These are phyloP conservation scores for Protonibea diacanthus DNA, from an alignment of 2,797 vertebrate species.

Conservation along the genomic window DNA sequence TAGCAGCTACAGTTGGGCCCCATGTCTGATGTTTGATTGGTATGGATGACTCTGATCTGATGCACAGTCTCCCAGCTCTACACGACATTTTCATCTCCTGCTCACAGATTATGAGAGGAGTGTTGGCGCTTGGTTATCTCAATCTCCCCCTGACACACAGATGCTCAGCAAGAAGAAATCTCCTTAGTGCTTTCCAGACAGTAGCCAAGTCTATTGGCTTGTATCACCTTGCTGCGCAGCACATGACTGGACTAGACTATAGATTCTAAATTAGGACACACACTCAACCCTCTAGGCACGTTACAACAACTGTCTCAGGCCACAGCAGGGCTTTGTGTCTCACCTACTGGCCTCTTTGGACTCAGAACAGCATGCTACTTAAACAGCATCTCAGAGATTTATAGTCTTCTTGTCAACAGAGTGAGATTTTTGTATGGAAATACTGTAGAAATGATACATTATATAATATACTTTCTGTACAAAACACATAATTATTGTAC, in stretches of 20 bases:
- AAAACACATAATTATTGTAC: neutral
- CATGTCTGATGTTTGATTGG: slow-evolving; percentile 35
- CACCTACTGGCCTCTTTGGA: slow-evolving; percentile 66
- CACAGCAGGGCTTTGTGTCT: slow-evolving; percentile 34
- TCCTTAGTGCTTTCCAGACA: slow-evolving; percentile 58
- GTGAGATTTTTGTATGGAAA: neutral
- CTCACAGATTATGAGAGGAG: slow-evolving; percentile 34
- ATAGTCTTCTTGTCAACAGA: slow-evolving; percentile 14
- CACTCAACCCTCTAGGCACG: slow-evolving; percentile 23
- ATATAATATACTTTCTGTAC: neutral
- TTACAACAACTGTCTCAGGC: slow-evolving; percentile 1
- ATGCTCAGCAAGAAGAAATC: slow-evolving; percentile 48
- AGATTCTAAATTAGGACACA: slow-evolving; percentile 60
- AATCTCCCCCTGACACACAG: slow-evolving; percentile 49
- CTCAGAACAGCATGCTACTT: slow-evolving; percentile 19
- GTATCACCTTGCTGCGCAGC: slow-evolving; percentile 32
- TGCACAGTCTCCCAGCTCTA: slow-evolving; percentile 13
- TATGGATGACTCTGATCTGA: slow-evolving; percentile 30
- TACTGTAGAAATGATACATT: neutral
- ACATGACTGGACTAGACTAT: slow-evolving; percentile 61
- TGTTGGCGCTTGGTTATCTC: slow-evolving; percentile 35
- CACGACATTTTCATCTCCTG: slow-evolving; percentile 35
- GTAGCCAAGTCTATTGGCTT: slow-evolving; percentile 39
- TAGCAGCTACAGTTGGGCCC: slow-evolving; percentile 8
- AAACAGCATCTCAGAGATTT: slow-evolving; percentile 26